These are phyloP conservation scores for Apostichopus californicus DNA, from an alignment of 35 echinoderm and acorn worm species.

Conservation along the genomic window DNA sequence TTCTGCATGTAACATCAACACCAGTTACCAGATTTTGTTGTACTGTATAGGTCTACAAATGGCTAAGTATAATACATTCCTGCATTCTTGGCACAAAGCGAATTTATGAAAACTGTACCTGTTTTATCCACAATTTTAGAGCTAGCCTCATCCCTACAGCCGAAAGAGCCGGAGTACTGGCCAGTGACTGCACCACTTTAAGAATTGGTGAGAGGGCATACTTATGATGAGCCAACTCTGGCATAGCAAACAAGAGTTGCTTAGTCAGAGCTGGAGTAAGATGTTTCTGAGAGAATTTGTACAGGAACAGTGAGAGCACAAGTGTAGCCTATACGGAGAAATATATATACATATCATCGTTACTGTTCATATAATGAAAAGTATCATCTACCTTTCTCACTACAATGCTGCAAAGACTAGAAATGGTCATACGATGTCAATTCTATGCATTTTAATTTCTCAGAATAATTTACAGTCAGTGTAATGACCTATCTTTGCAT, in stretches of 20 bases:
- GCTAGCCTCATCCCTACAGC: conserved; percentile 38
- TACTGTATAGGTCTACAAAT: too few species aligned
- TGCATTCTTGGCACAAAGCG: neutral
- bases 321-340: conserved; percentile 23
- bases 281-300: conserved; percentile 43
- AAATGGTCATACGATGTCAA: too few species aligned
- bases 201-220: conserved; percentile 33
- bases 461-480: too few species aligned
- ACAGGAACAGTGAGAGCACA: conserved; percentile 42
- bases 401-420: too few species aligned
- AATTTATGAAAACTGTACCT: neutral
- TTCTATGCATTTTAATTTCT: too few species aligned
- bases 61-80: neutral
- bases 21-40: too few species aligned
- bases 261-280: conserved; percentile 25
- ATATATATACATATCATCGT: too few species aligned
- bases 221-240: conserved; percentile 38
- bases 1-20: too few species aligned
- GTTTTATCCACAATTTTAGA: conserved; percentile 51
- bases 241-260: conserved; percentile 51
- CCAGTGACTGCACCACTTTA: conserved; percentile 56
- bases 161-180: neutral
- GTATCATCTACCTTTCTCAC: too few species aligned
- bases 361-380: too few species aligned
- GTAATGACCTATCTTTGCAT: too few species aligned